A percentile compares a stretch with the other conserved stretches of the same genome.
Conservation (phyloP, 53 echinoderm and acorn worm species). For the Echinometra lucunter region DNA sequence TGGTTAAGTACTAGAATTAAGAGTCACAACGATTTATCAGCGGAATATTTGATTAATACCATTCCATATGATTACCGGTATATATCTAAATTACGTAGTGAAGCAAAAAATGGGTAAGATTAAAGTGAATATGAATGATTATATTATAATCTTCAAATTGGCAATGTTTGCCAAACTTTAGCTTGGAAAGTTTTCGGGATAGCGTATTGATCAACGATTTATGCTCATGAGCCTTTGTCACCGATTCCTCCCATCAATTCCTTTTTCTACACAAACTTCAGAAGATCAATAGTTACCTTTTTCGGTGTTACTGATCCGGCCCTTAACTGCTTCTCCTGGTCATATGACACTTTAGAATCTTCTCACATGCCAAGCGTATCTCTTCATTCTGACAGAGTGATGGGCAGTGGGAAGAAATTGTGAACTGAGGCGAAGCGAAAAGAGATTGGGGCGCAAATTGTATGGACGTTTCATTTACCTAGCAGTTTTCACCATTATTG, state of each 20-base stretch:
- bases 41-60: background rate
- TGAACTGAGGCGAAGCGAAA: conserved; percentile 17
- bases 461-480: conserved; percentile 18
- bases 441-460: conserved; percentile 43
- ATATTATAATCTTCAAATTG: background rate
- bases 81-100: background rate
- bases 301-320: too few relatives aligned
- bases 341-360: background rate
- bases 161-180: too few relatives aligned
- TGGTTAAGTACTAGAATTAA: background rate
- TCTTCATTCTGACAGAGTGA: background rate
- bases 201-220: too few relatives aligned
- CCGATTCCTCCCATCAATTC: background rate
- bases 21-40: background rate
- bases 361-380: background rate
- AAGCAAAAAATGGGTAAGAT: background rate
- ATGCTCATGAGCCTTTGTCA: background rate
- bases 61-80: background rate
- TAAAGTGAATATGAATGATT: background rate
- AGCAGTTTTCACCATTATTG: background rate
- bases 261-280: background rate
- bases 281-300: background rate
- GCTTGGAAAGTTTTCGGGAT: too few relatives aligned
- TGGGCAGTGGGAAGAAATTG: conserved; percentile 9
- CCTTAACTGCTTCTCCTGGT: background rate